Percentiles rank a stretch among this genome's conserved stretches.
Evolutionary conservation across 1,140 invertebrate species (phyloP).

Genomic region (Dinoponera quadriceps): DNA sequence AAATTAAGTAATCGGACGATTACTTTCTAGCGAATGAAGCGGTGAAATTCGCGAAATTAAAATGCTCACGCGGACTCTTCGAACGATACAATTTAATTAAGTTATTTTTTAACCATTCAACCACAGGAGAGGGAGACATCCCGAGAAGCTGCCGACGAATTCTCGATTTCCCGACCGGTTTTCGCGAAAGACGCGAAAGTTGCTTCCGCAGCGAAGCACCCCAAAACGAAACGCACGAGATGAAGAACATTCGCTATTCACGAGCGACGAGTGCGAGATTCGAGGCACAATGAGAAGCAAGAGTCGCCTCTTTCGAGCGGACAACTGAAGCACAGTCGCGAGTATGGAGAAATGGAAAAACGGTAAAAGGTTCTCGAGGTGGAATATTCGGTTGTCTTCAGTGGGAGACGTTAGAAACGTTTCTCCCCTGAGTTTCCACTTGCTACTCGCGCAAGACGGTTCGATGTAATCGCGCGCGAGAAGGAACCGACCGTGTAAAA

Average conservation of each 20-base stretch:
- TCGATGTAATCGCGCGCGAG: constrained; percentile 37
- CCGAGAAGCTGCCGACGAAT: neutral
- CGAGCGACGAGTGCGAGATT: constrained; percentile 9
- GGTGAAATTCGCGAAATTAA: neutral
- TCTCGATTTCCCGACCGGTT: neutral
- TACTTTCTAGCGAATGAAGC: neutral
- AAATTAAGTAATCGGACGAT: neutral
- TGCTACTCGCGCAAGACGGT: constrained; percentile 14
- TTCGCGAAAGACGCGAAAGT: neutral
- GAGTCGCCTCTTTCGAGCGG: constrained; percentile 22
- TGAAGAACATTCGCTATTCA: constrained; percentile 16
- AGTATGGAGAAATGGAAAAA: constrained; percentile 21
- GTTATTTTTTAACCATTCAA: no score
- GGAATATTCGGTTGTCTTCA: constrained; percentile 48
- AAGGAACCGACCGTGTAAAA: constrained; percentile 28
- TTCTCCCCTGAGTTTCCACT: constrained; percentile 23
- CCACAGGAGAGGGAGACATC: neutral
- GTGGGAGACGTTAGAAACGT: neutral
- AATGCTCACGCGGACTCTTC: no score
- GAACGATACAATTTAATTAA: no score
- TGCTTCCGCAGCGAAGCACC: neutral
- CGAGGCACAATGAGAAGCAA: constrained; percentile 26
- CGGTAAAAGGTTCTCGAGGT: constrained; percentile 17
- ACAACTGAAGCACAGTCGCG: constrained; percentile 16
- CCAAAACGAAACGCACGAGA: neutral